phyloP scores from a whole-genome alignment of 35 echinoderm and acorn worm species.

The Apostichopus parvimensis region DNA sequence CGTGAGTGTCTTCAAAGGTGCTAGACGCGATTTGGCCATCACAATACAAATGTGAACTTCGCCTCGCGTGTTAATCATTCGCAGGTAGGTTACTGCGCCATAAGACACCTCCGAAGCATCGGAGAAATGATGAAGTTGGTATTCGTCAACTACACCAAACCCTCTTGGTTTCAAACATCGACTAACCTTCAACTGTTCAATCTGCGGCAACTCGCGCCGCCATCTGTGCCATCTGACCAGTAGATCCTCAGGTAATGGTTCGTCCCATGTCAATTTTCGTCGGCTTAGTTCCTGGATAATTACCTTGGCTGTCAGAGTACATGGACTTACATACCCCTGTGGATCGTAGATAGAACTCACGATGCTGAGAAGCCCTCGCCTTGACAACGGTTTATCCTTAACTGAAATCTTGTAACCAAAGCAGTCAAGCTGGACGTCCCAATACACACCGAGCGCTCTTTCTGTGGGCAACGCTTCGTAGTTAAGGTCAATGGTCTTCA shows the following conservation, averaged over 20 bases:
- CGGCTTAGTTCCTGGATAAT: slow-evolving; percentile 55
- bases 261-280: slow-evolving; percentile 56
- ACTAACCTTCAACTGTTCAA: background rate
- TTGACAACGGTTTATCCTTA: too few relatives aligned
- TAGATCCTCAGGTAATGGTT: slow-evolving; percentile 14
- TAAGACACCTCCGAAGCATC: slow-evolving; percentile 48
- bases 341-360: slow-evolving; percentile 46
- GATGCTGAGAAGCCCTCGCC: background rate
- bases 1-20: slow-evolving; percentile 51
- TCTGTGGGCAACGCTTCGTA: too few relatives aligned
- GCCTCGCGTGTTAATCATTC: slow-evolving; percentile 5
- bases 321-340: slow-evolving; percentile 29
- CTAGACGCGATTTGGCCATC: slow-evolving; percentile 56
- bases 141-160: slow-evolving; percentile 10
- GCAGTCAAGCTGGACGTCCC: too few relatives aligned
- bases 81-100: slow-evolving; percentile 35
- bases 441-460: too few relatives aligned
- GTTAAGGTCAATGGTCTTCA: too few relatives aligned
- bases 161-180: slow-evolving; percentile 42
- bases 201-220: slow-evolving; percentile 18
- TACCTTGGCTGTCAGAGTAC: slow-evolving; percentile 20
- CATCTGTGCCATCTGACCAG: slow-evolving; percentile 12
- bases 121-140: slow-evolving; percentile 70
- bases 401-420: too few relatives aligned
- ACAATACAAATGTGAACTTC: background rate